Base-by-base conservation (phyloP, 1,140 invertebrate species). In the Orchesella cincta region DNA sequence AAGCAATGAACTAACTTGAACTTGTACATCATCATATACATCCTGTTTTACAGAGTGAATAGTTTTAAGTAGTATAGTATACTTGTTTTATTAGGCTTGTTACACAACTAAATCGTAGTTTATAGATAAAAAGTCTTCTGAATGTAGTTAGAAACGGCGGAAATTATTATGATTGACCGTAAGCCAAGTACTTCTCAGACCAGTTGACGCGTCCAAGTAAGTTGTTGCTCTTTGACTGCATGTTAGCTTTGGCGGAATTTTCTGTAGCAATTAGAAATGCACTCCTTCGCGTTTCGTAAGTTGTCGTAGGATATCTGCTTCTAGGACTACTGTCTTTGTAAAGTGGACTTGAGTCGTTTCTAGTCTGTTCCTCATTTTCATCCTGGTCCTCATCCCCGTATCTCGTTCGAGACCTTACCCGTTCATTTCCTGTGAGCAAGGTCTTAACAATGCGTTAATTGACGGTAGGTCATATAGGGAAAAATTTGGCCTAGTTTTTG, bases 131-230 rank as follows among this genome's bases (percentile, higher is more conserved):
- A n/a, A n/a, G n/a, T n/a, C n/a, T n/a, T n/a, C n/a, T n/a, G n/a
- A n/a, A n/a, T n/a, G n/a, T n/a, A n/a, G n/a, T n/a, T n/a, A n/a
- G n/a, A n/a, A n/a, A n/a, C n/a, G n/a, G n/a, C n/a, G n/a, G n/a
- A n/a, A n/a, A n/a, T n/a, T n/a, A n/a, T n/a, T 76, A 80, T 5
- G 79, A 79, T 72, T 81, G 80, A 23, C 80, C 78, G 31, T 81
- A 81, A 39, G 76, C 80, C 26, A 81, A 64, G 54, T 81, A 81
- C 62, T 81, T 81, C 52, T 76, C 78, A 26, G 78, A 78, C 81
- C 81, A 81, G 54, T 81, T 78, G 14, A 81, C 77, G 52, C 79
- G 34, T 20, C 81, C 79, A 28, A n/a, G 76, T 73, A 74, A 46
- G 36, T 73, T 46, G 72, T 67, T 67, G 54, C 76, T 18, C 67